phyloP scores from a whole-genome alignment of 2,888 invertebrate genomes.

The Antheraea assamensis region DNA sequence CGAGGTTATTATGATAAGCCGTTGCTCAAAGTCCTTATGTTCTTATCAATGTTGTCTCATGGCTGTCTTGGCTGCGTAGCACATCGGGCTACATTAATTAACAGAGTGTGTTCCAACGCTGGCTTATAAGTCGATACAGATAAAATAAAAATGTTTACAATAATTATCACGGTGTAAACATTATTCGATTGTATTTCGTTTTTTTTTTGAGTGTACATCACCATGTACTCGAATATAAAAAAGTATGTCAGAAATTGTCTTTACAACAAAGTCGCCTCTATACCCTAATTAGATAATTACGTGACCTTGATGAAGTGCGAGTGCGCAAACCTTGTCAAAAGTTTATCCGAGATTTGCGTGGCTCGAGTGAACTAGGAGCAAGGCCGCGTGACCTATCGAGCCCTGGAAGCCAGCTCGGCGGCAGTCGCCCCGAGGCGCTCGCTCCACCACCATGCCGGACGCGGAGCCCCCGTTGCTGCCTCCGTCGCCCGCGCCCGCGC shows the following conservation, averaged over 20 bases:
- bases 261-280: neutral
- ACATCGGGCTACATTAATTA: neutral
- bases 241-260: neutral
- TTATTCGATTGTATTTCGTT: neutral
- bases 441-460: slow-evolving; percentile 64
- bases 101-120: neutral
- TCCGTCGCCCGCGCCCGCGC: slow-evolving; percentile 49
- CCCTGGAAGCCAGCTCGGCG: slow-evolving; percentile 42
- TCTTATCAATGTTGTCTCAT: neutral
- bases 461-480: slow-evolving; percentile 59
- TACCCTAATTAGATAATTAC: slow-evolving; percentile 24
- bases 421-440: slow-evolving; percentile 61
- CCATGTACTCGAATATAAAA: neutral
- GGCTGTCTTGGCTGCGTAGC: neutral
- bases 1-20: neutral
- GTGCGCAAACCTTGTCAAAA: slow-evolving; percentile 48
- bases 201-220: neutral
- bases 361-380: slow-evolving; percentile 59
- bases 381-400: slow-evolving; percentile 45
- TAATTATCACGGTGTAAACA: neutral
- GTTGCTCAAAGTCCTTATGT: no score
- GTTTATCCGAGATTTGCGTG: slow-evolving; percentile 62
- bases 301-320: slow-evolving; percentile 19
- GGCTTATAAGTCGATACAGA: neutral
- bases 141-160: neutral